Evolutionary conservation across 2,888 invertebrate genomes (phyloP), one percentile per base, ranked within the genome.

Genomic region (Apamea epomidion): DNA sequence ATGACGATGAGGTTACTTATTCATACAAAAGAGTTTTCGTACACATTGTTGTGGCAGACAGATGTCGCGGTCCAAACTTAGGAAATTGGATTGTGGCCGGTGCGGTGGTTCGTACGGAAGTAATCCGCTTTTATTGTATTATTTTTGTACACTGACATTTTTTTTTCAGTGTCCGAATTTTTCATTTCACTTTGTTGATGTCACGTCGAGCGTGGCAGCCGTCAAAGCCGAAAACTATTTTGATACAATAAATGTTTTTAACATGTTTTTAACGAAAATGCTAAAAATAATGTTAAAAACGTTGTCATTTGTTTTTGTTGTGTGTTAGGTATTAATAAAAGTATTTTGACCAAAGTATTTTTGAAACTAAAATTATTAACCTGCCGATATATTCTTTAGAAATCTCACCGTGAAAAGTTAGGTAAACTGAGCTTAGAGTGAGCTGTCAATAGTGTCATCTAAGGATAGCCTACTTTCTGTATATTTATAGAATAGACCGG

Each of bases 11-110:
- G 68, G 73, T 79, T 67, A 83, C 74, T 74, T 79, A 79, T 83
- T 85, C 81, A 81, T 76, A 84, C 71, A 81, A 85, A 84, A 81
- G 48, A 81, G 74, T 85, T 84, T 78, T 85, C 85, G 74, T 78
- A 85, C 54, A 82, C 65, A 79, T 84, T 77, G 74, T 78, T 82
- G 73, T 69, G 76, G 68, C 51, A 80, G 83, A 86, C 80, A 83
- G 74, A 80, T 85, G 77, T 85, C 83, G 77, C 51, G 67, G 77
- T 75, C 42, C 80, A 74, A 85, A 86, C 85, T 85, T 77, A 83
- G 85, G 83, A 85, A 85, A 86, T 85, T 85, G 86, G 65, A 80
- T 86, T 85, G 85, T 77, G 86, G 86, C 83, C 68, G 69, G 71
- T 80, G 72, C 80, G 73, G 62, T 77, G 68, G 69, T 80, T 70